phyloP scores from a whole-genome alignment of 2,113 vertebrate species.

The Siphamia tubifer region DNA sequence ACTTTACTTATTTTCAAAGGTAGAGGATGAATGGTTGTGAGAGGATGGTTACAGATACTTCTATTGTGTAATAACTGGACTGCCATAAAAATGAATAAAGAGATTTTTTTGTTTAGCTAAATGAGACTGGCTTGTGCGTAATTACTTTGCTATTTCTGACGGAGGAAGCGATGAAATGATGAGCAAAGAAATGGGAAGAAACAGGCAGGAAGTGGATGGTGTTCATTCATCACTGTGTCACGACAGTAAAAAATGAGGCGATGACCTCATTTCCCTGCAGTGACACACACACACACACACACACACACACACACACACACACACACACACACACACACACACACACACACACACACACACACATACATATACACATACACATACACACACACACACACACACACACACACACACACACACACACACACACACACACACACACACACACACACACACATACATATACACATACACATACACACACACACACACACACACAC shows the following conservation, averaged over 20 bases:
- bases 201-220: neutral
- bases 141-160: neutral
- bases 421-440: too few relatives aligned
- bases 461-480: too few relatives aligned
- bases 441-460: too few relatives aligned
- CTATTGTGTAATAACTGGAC: slow-evolving; percentile 30
- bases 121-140: neutral
- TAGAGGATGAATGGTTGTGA: neutral
- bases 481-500: too few relatives aligned
- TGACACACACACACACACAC: neutral
- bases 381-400: too few relatives aligned
- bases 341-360: too few relatives aligned
- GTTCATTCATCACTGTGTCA: neutral
- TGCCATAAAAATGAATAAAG: slow-evolving; percentile 59
- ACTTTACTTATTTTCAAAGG: slow-evolving; percentile 42
- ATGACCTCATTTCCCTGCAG: slow-evolving; percentile 22
- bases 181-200: too few relatives aligned
- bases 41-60: neutral
- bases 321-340: too few relatives aligned
- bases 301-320: too few relatives aligned
- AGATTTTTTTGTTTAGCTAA: slow-evolving; percentile 38
- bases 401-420: too few relatives aligned
- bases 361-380: too few relatives aligned
- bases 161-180: neutral
- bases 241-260: neutral